Evolutionary conservation across 2,888 invertebrate genomes (phyloP).

Genomic region (Hipparchia semele): DNA sequence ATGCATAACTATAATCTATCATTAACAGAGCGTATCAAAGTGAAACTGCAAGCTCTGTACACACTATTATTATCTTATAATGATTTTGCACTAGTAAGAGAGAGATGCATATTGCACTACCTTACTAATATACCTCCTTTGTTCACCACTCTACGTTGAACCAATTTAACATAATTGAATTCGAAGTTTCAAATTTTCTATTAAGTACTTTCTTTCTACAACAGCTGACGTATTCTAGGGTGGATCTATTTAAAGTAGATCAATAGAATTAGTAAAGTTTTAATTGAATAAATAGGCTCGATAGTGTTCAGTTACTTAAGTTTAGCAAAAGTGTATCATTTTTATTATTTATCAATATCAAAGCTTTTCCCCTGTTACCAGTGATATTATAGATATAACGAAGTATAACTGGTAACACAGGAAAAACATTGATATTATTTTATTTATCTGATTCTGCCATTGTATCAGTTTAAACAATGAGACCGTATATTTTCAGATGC

Average conservation of each 20-base stretch:
- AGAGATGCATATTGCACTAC: neutral
- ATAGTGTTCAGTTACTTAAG: neutral
- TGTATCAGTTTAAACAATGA: neutral
- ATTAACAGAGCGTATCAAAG: constrained; percentile 20
- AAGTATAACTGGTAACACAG: too few species aligned
- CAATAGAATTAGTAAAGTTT: too few species aligned
- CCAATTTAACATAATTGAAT: neutral
- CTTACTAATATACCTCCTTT: neutral
- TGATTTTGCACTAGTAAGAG: neutral
- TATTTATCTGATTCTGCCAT: neutral
- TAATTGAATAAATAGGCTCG: neutral
- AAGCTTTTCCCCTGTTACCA: too few species aligned
- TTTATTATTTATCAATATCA: too few species aligned
- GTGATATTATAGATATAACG: too few species aligned
- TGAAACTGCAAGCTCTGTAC: neutral
- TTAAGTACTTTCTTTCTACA: neutral
- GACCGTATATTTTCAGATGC: neutral
- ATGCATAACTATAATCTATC: neutral
- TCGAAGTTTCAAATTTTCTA: neutral
- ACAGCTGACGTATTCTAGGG: neutral
- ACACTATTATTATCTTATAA: neutral
- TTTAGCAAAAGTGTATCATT: too few species aligned
- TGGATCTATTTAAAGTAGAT: neutral
- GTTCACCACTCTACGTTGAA: neutral
- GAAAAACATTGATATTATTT: neutral